A percentile compares a stretch with the other conserved stretches of the same genome.
These are phyloP conservation scores for Proales similis DNA, from an alignment of 1,140 invertebrate species.

Conservation along the genomic window DNA sequence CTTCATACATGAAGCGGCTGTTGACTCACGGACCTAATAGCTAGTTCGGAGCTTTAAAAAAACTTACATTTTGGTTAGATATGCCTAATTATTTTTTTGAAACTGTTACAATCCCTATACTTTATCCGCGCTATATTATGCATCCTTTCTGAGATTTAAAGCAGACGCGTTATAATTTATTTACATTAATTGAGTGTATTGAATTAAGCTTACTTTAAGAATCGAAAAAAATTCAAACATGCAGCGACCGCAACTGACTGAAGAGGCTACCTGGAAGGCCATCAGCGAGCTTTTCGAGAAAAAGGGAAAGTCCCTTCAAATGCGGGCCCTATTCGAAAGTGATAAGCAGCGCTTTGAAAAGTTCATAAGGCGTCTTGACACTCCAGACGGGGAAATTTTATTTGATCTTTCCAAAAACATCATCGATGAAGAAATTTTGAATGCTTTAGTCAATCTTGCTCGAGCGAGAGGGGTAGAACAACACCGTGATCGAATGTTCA, in stretches of 20 bases:
- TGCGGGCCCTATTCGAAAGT: conserved; percentile 10
- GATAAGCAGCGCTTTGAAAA: conserved; percentile 9
- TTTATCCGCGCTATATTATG: too few relatives aligned
- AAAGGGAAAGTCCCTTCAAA: not conserved
- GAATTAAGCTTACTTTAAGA: too few relatives aligned
- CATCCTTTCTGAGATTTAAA: too few relatives aligned
- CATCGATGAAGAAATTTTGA: conserved; percentile 27
- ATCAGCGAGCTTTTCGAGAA: conserved; percentile 6
- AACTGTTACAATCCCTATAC: too few relatives aligned
- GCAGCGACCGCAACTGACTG: conserved; percentile 26
- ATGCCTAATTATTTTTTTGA: too few relatives aligned
- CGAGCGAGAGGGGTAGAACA: conserved; percentile 71
- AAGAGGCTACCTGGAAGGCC: conserved; percentile 7
- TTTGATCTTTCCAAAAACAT: conserved; percentile 39
- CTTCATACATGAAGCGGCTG: too few relatives aligned
- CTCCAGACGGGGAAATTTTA: conserved; percentile 36
- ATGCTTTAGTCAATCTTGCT: conserved; percentile 53
- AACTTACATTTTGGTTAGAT: too few relatives aligned
- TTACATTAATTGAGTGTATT: too few relatives aligned
- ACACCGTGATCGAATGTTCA: conserved; percentile 84
- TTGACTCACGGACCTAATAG: too few relatives aligned
- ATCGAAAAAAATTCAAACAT: conserved; percentile 28
- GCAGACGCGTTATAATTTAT: too few relatives aligned
- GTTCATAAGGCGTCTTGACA: conserved; percentile 1
- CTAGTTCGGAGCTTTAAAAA: too few relatives aligned